These are phyloP conservation scores for Corythornis cristatus DNA, from an alignment of 2,113 vertebrate genomes.

Conservation along the genomic window DNA sequence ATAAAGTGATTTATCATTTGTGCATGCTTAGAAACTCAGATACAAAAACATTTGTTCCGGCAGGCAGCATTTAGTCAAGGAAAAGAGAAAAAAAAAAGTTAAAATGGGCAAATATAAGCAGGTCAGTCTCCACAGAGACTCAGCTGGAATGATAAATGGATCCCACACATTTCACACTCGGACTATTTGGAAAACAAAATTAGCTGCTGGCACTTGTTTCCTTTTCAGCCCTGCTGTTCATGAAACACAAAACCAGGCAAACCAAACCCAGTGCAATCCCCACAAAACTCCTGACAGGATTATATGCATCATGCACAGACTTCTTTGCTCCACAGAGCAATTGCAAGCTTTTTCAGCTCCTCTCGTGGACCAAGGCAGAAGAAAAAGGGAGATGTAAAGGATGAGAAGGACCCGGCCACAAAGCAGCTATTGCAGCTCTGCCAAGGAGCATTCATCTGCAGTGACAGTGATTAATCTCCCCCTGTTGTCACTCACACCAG, in stretches of 20 bases:
- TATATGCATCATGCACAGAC: neutral
- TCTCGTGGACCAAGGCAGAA: neutral
- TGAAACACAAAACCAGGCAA: neutral
- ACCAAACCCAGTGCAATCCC: neutral
- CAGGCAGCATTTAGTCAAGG: slow-evolving; percentile 13
- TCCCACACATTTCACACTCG: slow-evolving; percentile 5
- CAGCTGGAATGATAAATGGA: slow-evolving; percentile 26
- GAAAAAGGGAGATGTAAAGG: neutral
- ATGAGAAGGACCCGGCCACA: neutral
- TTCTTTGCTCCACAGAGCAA: neutral
- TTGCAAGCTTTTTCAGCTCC: neutral
- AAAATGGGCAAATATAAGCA: neutral
- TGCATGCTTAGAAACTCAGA: slow-evolving; percentile 10
- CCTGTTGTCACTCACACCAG: neutral
- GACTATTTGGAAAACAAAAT: neutral
- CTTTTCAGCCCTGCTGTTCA: neutral
- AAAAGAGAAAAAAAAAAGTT: neutral
- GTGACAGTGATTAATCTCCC: neutral
- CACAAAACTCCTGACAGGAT: neutral
- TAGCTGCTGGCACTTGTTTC: neutral
- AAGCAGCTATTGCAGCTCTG: neutral
- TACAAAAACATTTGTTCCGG: slow-evolving; percentile 23
- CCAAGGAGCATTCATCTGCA: neutral
- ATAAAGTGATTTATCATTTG: slow-evolving; percentile 51
- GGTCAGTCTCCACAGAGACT: neutral